Evolutionary conservation across 1,140 invertebrate genomes (phyloP).

Genomic region (Oncopodura yosiiana): DNA sequence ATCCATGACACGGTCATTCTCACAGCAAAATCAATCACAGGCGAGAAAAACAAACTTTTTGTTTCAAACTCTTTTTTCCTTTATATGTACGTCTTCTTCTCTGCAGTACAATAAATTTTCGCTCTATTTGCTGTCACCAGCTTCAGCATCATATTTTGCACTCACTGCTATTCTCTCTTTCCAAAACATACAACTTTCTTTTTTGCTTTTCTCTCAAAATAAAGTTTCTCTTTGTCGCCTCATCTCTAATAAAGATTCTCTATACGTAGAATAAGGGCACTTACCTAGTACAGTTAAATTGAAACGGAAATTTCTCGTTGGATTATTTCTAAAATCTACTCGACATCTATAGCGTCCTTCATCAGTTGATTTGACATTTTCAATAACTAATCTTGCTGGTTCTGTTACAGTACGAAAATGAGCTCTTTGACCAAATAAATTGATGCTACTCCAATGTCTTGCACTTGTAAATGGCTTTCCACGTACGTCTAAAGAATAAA

Average conservation of each 20-base stretch:
- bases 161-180: slow-evolving; percentile 1
- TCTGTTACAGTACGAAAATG: slow-evolving; percentile 49
- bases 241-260: too few relatives aligned
- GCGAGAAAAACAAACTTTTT: too few relatives aligned
- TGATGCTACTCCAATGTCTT: slow-evolving; percentile 64
- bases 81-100: too few relatives aligned
- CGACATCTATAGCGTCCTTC: slow-evolving; percentile 59
- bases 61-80: too few relatives aligned
- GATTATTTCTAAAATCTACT: slow-evolving; percentile 73
- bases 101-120: too few relatives aligned
- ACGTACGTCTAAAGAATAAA: slow-evolving; percentile 77
- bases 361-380: slow-evolving; percentile 58
- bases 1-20: too few relatives aligned
- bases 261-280: too few relatives aligned
- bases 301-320: slow-evolving; percentile 70
- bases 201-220: too few relatives aligned
- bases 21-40: too few relatives aligned
- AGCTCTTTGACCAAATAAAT: slow-evolving; percentile 65
- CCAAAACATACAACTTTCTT: background rate
- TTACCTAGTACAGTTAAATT: slow-evolving; percentile 77
- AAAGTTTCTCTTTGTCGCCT: background rate
- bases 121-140: too few relatives aligned
- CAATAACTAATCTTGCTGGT: slow-evolving; percentile 57
- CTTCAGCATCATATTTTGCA: too few relatives aligned
- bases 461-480: slow-evolving; percentile 58